Percentiles rank a stretch among this genome's conserved stretches.
phyloP scores from a whole-genome alignment of 2,888 invertebrate genomes.

The Drosophila diplacantha region DNA sequence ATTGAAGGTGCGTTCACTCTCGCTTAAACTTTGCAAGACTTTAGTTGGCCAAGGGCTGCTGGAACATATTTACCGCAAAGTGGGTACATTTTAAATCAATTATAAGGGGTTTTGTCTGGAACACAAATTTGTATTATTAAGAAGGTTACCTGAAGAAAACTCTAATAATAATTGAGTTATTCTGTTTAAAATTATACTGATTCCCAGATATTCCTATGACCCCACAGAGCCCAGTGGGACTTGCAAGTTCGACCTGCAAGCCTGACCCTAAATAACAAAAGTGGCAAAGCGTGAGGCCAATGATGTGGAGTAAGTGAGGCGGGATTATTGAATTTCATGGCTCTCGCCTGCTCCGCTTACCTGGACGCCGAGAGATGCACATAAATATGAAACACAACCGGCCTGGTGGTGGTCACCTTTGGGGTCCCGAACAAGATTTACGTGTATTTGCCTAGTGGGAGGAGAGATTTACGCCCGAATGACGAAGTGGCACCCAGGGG shows the following conservation, averaged over 20 bases:
- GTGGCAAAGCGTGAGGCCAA: conserved; percentile 47
- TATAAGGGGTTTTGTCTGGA: neutral
- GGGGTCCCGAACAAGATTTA: conserved; percentile 52
- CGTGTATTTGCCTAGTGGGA: conserved; percentile 68
- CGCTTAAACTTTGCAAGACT: neutral
- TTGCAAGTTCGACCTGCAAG: neutral
- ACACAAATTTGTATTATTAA: neutral
- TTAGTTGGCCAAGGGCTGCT: neutral
- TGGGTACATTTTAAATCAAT: neutral
- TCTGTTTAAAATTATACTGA: neutral
- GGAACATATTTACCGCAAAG: neutral
- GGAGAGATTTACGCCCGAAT: conserved; percentile 62
- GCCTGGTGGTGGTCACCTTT: conserved; percentile 37
- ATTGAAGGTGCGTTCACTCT: conserved; percentile 13
- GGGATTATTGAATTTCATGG: conserved; percentile 55
- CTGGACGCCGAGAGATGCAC: conserved; percentile 24
- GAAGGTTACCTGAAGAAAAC: neutral
- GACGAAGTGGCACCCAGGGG: conserved; percentile 53
- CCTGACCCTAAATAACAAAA: conserved; percentile 48
- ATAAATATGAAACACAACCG: conserved; percentile 64
- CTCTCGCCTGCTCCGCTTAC: conserved; percentile 10
- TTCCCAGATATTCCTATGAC: neutral
- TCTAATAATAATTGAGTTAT: neutral
- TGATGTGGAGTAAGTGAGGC: conserved; percentile 46
- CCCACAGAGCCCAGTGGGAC: neutral